Conservation (phyloP, 2,113 vertebrate species). For the Hyperoodon ampullatus region DNA sequence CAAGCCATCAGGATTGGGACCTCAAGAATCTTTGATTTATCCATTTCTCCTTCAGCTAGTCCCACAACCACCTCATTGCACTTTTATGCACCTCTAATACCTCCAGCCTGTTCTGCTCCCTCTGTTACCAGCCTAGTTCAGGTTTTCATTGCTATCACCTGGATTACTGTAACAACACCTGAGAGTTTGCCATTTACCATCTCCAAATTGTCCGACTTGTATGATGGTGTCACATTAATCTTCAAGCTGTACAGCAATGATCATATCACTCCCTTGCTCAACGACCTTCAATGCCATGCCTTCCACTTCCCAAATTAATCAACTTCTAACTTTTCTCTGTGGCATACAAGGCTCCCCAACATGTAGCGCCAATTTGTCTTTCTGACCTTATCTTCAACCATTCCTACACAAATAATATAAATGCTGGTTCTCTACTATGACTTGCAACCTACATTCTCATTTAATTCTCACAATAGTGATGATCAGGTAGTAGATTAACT, state of each 20-base stretch:
- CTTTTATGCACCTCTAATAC: neutral
- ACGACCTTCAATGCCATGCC: neutral
- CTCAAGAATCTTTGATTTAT: neutral
- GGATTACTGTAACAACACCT: neutral
- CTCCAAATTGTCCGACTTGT: neutral
- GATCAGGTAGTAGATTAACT: neutral
- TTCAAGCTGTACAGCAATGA: neutral
- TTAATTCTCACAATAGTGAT: neutral
- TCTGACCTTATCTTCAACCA: neutral
- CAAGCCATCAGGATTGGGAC: neutral
- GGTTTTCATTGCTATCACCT: neutral
- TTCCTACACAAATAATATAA: neutral
- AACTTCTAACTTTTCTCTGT: neutral
- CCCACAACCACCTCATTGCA: neutral
- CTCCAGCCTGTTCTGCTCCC: neutral
- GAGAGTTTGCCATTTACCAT: neutral
- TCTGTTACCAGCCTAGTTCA: neutral
- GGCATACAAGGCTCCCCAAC: neutral
- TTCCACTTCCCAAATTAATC: constrained; percentile 45
- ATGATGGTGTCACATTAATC: neutral
- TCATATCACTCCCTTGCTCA: neutral
- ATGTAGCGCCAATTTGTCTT: neutral
- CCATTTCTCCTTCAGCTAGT: neutral
- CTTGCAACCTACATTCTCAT: neutral
- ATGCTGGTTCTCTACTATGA: neutral